Base-by-base conservation (phyloP, 2,888 invertebrate species). In the Eristalinus sepulchralis region DNA sequence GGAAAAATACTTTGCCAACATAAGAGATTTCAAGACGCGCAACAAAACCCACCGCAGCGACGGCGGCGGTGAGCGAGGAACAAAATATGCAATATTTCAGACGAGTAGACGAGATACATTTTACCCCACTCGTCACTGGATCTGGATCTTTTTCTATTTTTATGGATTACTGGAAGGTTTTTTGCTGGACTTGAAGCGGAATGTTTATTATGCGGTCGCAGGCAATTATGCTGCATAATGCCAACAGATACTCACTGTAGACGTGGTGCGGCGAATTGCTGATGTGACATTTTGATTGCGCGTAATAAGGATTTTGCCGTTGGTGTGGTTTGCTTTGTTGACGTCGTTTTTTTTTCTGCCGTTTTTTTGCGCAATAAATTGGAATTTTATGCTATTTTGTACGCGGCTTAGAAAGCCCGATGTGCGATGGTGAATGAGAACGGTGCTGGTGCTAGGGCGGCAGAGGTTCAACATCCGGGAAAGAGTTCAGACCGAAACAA, bases 1-100 rank as follows among this genome's bases (percentile, higher is more conserved):
- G 68, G 67, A 70, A 81, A 80, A 85, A 81, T 81, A 47, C 55
- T 59, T 33, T 1, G 39, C 24, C 47, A 70, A 76, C 73, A 73
- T 36, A 55, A 57, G 59, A 79, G 57, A 31, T 39, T 22, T 20
- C 20, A 33, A 20, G 47, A 47, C 57, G 24, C 11, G 22, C 57
- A 11, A 9, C 24, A 57, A 57, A 57, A 57, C 20, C 5, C 24
- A 24, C 20, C 20, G 34, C 27, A 55, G 53, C 24, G 24, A 24
- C 39, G 39, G n/a, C 39, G 39, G 39, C 6, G 13, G 39, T n/a
- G 8, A 39, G 6, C 24, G 24, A 57, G 24, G 24, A 11, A 57
- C 22, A 22, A 57, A 57, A 13, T 57, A 24, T 22, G 57, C 57
- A 11, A 6, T 27, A 27, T 57, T 22, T 22, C 4, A 11, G 13